Evolutionary conservation across 2,113 vertebrate species (phyloP), one percentile per base, ranked within the genome.

Genomic region (Cnemophilus loriae): DNA sequence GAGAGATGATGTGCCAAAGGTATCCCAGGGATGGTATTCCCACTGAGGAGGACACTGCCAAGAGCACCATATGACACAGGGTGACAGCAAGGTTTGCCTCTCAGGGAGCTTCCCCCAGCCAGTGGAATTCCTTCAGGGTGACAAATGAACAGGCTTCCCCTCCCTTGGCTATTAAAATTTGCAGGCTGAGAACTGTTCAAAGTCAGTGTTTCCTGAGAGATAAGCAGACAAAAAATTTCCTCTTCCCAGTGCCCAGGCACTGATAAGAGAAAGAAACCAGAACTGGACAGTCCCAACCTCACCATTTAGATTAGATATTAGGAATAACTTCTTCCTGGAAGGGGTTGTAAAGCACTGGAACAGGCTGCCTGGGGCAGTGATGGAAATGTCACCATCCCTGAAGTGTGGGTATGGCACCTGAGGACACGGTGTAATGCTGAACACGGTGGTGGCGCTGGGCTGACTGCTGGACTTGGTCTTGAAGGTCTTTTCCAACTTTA

Each of bases 11-110:
- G 68, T 53, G 39, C 30, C 68, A 41, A 13, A 41, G 42, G 41
- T 33, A 13, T 16, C 26, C 19, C 50, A 13, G 37, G n/a, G 37
- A 35, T 5, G 53, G 21, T 4, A 18, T 39, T 39, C 44, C 9
- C 42, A n/a, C 13, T 2, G 2, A 74, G 35, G 2, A 28, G 22
- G 80, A 47, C 42, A 30, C n/a, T 79, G 53, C 20, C 53, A 22
- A 33, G 27, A 64, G 37, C 46, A 60, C 16, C 3, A 9, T 0
- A 4, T 3, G 47, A 49, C 56, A 19, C 23, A 30, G 15, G 35
- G n/a, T 26, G 27, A 65, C 42, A 49, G 30, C 33, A n/a, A 50
- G 10, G 35, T 41, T 68, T 73, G 24, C 16, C 37, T 44, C 50
- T n/a, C 50, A 18, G 7, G 30, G 13, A 26, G 23, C 35, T 68